A percentile compares a stretch with the other conserved stretches of the same genome.
phyloP scores from a whole-genome alignment of 1,140 invertebrate genomes.

The Drosophila baimaii region DNA sequence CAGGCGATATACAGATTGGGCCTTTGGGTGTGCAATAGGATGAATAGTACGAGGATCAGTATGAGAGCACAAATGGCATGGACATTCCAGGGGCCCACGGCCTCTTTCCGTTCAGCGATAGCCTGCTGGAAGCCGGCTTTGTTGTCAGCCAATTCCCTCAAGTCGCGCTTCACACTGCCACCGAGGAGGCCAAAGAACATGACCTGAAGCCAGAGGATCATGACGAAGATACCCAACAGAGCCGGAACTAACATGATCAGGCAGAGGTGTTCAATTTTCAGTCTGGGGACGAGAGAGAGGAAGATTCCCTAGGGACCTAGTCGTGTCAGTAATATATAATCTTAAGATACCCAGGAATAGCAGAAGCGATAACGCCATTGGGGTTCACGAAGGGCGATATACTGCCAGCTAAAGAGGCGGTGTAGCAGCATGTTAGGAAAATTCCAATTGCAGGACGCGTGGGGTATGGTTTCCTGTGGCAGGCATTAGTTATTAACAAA shows the following conservation, averaged over 20 bases:
- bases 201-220: slow-evolving; percentile 47
- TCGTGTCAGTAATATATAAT: no score
- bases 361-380: slow-evolving; percentile 2
- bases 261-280: neutral
- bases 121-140: neutral
- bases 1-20: slow-evolving; percentile 3
- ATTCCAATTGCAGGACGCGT: slow-evolving; percentile 47
- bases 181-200: slow-evolving; percentile 40
- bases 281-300: neutral
- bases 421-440: slow-evolving; percentile 51
- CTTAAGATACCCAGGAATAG: slow-evolving; percentile 6
- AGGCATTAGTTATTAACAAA: no score
- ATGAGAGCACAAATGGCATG: neutral
- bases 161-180: slow-evolving; percentile 2
- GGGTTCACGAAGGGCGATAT: slow-evolving; percentile 53
- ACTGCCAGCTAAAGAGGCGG: slow-evolving; percentile 34
- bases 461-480: slow-evolving; percentile 44
- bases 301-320: no score
- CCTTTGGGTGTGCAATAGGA: slow-evolving; percentile 2
- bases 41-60: slow-evolving; percentile 8
- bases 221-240: neutral
- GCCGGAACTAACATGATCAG: slow-evolving; percentile 8
- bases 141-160: neutral
- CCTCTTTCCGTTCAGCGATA: slow-evolving; percentile 8
- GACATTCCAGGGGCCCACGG: slow-evolving; percentile 25